Evolutionary conservation across 2,113 vertebrate genomes (phyloP), one percentile per base, ranked within the genome.

Genomic region (Aptenodytes patagonicus): DNA sequence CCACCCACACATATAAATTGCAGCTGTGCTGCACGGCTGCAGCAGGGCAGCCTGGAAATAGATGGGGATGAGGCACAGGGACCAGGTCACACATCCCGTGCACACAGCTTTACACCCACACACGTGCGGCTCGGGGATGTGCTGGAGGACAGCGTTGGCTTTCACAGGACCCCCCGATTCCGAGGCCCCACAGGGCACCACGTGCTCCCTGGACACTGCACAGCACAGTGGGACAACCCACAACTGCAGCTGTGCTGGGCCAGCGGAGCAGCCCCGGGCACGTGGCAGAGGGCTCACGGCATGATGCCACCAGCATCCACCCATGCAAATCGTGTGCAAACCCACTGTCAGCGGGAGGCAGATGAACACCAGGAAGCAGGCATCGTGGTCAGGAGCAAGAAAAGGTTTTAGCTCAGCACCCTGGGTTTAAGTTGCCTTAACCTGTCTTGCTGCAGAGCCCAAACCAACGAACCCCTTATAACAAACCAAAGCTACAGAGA

Each of bases 41-140:
- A 64, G 71, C 49, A 13, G 19, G 21, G 17, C 8, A 17, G 70
- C 46, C 84, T 58, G 58, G 15, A 34, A 26, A 17, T 9, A 7
- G 55, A 17, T 17, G 26, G 34, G 38, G 25, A 40, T 6, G 18
- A 46, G 36, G 24, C 10, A 20, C 29, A 49, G 55, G 52, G 42
- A 36, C 17, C 60, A 21, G 40, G 34, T 62, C 38, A 17, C 40
- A 26, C 34, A 2, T 6, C 46, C 46, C 3, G 0, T 9, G 24
- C 17, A 5, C 0, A 2, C 25, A 54, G 52, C 40, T 65, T 17
- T 32, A 19, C n/a, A 32, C 44, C 26, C 46, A 24, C 22, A 7
- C 0, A 0, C 3, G 13, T 17, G 52, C 0, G 4, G 17, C 38
- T 28, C 3, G 2, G 42, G 25, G 28, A 4, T 7, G 17, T 38